Conservation (phyloP, 2,888 invertebrate genomes). For the Drosophila subsilvestris region DNA sequence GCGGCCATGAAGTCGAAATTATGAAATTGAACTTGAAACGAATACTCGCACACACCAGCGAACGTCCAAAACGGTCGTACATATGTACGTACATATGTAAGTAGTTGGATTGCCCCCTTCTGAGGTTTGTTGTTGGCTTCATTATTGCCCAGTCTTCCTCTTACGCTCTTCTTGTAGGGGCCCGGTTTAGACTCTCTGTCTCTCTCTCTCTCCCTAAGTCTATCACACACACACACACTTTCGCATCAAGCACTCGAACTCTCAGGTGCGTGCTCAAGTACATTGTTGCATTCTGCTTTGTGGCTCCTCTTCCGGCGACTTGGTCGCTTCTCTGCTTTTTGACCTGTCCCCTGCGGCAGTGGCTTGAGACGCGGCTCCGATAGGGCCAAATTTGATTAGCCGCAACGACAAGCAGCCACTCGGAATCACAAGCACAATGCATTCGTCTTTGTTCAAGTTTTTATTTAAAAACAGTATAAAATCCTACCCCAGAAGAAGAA, state of each 20-base stretch:
- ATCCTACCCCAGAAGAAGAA: neutral
- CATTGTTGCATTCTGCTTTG: conserved; percentile 44
- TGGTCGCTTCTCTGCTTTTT: conserved; percentile 39
- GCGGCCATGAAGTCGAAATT: conserved; percentile 72
- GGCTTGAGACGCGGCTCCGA: conserved; percentile 14
- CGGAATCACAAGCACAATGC: conserved; percentile 14
- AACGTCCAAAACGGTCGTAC: conserved; percentile 16
- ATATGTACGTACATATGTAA: conserved; percentile 8
- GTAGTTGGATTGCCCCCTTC: conserved; percentile 38
- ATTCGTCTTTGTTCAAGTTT: conserved; percentile 6
- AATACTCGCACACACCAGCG: conserved; percentile 15
- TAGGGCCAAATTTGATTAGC: conserved; percentile 15
- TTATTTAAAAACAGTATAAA: too few relatives aligned
- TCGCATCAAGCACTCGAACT: conserved; percentile 2
- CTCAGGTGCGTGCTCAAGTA: conserved; percentile 65
- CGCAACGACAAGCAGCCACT: neutral
- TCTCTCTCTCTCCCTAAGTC: conserved; percentile 37
- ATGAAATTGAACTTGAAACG: conserved; percentile 75
- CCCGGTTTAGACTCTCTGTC: conserved; percentile 18
- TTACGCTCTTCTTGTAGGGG: conserved; percentile 39
- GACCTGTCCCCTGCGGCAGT: conserved; percentile 46
- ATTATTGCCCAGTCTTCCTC: conserved; percentile 55
- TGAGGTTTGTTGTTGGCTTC: conserved; percentile 45
- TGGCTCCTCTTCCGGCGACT: conserved; percentile 48
- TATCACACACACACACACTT: conserved; percentile 18